Conservation (phyloP, 2,113 vertebrate species). For the Nerophis ophidion region DNA sequence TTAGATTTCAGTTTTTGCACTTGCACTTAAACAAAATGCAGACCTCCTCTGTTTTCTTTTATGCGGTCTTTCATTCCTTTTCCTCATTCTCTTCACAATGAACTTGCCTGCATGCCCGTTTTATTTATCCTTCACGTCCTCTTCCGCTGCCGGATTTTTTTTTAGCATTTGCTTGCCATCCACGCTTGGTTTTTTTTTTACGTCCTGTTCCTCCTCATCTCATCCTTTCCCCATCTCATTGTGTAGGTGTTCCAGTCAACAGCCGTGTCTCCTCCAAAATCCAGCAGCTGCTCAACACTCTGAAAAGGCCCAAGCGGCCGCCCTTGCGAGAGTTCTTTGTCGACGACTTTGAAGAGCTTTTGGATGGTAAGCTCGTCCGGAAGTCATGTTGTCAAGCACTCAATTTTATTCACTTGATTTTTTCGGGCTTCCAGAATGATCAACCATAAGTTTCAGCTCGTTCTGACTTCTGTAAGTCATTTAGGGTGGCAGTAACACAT, state of each 20-base stretch:
- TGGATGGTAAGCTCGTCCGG: constrained; percentile 78
- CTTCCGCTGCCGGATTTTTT: constrained; percentile 15
- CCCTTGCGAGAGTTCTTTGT: constrained; percentile 92
- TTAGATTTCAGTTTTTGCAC: no score
- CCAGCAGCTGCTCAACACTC: constrained; percentile 93
- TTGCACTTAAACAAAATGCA: constrained; percentile 16
- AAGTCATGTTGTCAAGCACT: constrained; percentile 11
- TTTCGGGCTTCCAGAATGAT: background rate
- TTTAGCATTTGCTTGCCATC: constrained; percentile 7
- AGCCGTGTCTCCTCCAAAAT: constrained; percentile 97
- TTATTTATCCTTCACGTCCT: constrained; percentile 7
- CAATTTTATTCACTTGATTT: background rate
- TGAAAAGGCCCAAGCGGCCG: constrained; percentile 92
- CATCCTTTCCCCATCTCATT: constrained; percentile 25
- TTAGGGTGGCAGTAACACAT: no score
- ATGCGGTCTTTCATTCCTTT: constrained; percentile 19
- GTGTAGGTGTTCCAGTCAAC: constrained; percentile 87
- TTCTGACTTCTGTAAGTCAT: no score
- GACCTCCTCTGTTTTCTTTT: constrained; percentile 32
- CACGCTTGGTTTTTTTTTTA: constrained; percentile 7
- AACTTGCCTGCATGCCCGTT: constrained; percentile 13
- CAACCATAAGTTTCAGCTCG: background rate
- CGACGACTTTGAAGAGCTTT: constrained; percentile 90
- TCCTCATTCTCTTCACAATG: constrained; percentile 32
- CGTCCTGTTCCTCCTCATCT: constrained; percentile 19